Conservation (phyloP, 2,888 invertebrate species). For the Cybosia mesomella region DNA sequence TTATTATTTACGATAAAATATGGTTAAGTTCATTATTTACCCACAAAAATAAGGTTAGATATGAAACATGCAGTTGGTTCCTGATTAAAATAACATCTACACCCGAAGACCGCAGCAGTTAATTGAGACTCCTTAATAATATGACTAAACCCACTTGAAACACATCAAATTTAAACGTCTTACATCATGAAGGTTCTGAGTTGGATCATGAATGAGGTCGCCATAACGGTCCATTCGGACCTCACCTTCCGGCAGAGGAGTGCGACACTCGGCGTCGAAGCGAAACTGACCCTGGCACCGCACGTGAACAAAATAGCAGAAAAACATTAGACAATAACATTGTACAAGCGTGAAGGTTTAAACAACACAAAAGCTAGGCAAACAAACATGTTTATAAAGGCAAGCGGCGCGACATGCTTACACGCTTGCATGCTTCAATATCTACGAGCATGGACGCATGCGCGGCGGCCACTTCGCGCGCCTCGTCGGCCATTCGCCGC, state of each 20-base stretch:
- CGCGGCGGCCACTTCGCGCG: slow-evolving; percentile 83
- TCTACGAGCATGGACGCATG: slow-evolving; percentile 86
- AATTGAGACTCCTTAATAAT: slow-evolving; percentile 46
- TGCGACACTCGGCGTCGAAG: slow-evolving; percentile 94
- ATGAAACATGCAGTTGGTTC: slow-evolving; percentile 34
- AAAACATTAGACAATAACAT: slow-evolving; percentile 50
- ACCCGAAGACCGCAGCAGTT: slow-evolving; percentile 58
- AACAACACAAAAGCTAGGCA: slow-evolving; percentile 47
- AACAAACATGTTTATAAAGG: slow-evolving; percentile 66
- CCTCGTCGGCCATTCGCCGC: slow-evolving; percentile 81
- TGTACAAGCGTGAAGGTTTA: slow-evolving; percentile 39
- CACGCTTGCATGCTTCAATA: slow-evolving; percentile 90
- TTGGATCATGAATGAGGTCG: slow-evolving; percentile 82
- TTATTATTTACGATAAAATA: slow-evolving; percentile 23
- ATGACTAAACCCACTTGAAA: slow-evolving; percentile 33
- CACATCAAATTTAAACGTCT: slow-evolving; percentile 64
- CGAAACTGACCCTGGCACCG: slow-evolving; percentile 94
- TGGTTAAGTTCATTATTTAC: slow-evolving; percentile 8
- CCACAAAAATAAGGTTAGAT: slow-evolving; percentile 7
- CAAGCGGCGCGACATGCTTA: slow-evolving; percentile 88
- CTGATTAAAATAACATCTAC: slow-evolving; percentile 26
- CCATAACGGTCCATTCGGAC: slow-evolving; percentile 88
- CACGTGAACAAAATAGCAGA: slow-evolving; percentile 63
- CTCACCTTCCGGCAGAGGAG: slow-evolving; percentile 91
- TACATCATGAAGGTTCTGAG: slow-evolving; percentile 87